Evolutionary conservation across 2,888 invertebrate species (phyloP).

Genomic region (Isoperla grammatica): DNA sequence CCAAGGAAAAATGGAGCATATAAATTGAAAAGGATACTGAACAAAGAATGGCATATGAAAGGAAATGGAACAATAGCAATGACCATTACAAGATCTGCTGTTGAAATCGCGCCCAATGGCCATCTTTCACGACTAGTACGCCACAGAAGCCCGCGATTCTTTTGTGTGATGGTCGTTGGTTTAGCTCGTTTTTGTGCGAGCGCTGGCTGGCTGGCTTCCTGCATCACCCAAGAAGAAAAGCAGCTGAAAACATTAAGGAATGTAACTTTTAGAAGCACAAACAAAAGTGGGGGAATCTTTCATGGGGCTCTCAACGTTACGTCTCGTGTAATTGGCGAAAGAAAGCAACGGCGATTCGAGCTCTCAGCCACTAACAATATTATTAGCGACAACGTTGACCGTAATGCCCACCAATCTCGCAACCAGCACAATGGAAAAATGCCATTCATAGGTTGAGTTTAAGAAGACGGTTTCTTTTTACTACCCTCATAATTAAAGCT

Average conservation of each 20-base stretch:
- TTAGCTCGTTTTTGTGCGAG: slow-evolving; percentile 7
- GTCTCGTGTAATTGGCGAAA: slow-evolving; percentile 21
- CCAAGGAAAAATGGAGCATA: slow-evolving; percentile 3
- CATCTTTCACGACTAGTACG: slow-evolving; percentile 19
- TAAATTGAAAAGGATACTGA: slow-evolving; percentile 8
- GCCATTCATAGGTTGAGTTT: too few relatives aligned
- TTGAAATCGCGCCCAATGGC: slow-evolving; percentile 16
- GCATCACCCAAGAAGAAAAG: slow-evolving; percentile 7
- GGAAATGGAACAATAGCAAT: slow-evolving; percentile 19
- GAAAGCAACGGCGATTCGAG: slow-evolving; percentile 13
- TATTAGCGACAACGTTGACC: too few relatives aligned
- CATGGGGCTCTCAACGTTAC: slow-evolving; percentile 13
- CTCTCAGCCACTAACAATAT: slow-evolving; percentile 7
- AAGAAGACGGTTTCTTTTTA: too few relatives aligned
- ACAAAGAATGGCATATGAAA: slow-evolving; percentile 13
- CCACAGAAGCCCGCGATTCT: slow-evolving; percentile 9
- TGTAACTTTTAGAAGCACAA: slow-evolving; percentile 10
- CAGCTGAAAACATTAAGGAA: slow-evolving; percentile 11
- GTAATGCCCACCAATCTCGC: too few relatives aligned
- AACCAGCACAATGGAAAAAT: too few relatives aligned
- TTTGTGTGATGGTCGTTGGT: slow-evolving; percentile 8
- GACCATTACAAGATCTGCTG: slow-evolving; percentile 21
- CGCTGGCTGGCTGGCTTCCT: slow-evolving; percentile 10
- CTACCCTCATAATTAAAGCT: too few relatives aligned
- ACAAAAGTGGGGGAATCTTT: slow-evolving; percentile 21